These are phyloP conservation scores for Trichonephila clavipes DNA, from an alignment of 1,140 invertebrate genomes.

Conservation along the genomic window DNA sequence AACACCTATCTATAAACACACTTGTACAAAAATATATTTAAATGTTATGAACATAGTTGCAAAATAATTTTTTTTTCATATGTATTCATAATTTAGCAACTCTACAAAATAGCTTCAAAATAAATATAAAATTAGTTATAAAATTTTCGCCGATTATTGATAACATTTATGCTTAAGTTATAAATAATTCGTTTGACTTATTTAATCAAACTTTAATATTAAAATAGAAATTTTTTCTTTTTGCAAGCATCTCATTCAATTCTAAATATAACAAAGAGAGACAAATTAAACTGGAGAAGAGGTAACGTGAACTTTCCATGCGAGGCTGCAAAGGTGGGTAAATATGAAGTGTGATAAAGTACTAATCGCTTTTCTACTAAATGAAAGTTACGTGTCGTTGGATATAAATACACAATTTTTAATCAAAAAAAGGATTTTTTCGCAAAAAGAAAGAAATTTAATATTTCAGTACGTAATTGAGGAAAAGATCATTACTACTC, in stretches of 20 bases:
- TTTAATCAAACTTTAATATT: background rate
- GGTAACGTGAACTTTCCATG: background rate
- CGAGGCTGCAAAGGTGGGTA: background rate
- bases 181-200: background rate
- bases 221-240: background rate
- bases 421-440: background rate
- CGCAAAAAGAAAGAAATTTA: background rate
- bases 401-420: background rate
- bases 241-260: background rate
- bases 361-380: background rate
- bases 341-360: background rate
- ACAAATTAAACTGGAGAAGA: background rate
- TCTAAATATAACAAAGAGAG: background rate
- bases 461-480: background rate
- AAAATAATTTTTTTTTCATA: no score
- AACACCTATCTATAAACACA: no score
- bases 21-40: no score
- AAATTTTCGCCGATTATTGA: background rate
- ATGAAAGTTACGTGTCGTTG: background rate
- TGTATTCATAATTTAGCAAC: no score
- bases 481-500: background rate
- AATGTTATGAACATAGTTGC: no score
- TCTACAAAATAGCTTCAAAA: background rate
- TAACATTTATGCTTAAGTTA: background rate
- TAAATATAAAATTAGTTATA: background rate